Conservation (phyloP, 1,140 invertebrate species). For the Telenomus remus region DNA sequence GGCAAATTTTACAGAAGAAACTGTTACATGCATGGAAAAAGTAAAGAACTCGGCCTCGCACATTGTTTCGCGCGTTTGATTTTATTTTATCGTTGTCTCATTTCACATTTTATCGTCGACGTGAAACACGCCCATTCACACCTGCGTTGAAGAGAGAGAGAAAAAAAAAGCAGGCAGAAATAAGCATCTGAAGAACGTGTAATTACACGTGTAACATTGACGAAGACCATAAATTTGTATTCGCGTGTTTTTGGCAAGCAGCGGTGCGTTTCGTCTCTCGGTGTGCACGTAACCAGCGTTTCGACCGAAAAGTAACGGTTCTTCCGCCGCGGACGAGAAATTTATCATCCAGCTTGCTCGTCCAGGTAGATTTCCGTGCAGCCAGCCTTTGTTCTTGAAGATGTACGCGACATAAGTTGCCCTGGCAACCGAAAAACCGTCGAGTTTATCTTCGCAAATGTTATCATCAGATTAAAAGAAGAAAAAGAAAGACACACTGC, state of each 20-base stretch:
- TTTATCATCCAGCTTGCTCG: conserved; percentile 27
- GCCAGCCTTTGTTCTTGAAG: conserved; percentile 24
- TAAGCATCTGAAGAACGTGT: neutral
- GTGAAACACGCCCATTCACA: conserved; percentile 26
- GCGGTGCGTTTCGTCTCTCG: conserved; percentile 21
- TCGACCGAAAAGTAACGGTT: conserved; percentile 43
- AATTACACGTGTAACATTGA: conserved; percentile 1
- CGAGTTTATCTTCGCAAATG: neutral
- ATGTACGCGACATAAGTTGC: conserved; percentile 17
- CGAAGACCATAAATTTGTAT: conserved; percentile 26
- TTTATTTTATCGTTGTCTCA: neutral
- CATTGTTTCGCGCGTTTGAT: too few species aligned
- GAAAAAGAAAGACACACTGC: neutral
- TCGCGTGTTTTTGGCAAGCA: conserved; percentile 24
- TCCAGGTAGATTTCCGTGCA: conserved; percentile 29
- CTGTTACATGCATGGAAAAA: too few species aligned
- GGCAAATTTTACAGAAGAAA: too few species aligned
- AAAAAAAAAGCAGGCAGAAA: neutral
- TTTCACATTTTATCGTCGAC: conserved; percentile 16
- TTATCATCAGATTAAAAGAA: neutral
- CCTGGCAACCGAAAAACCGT: neutral
- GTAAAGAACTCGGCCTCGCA: too few species aligned
- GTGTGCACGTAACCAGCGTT: conserved; percentile 32
- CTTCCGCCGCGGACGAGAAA: conserved; percentile 31
- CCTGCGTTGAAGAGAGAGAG: neutral